phyloP scores from a whole-genome alignment of 2,113 vertebrate genomes.

The Callorhinus ursinus region DNA sequence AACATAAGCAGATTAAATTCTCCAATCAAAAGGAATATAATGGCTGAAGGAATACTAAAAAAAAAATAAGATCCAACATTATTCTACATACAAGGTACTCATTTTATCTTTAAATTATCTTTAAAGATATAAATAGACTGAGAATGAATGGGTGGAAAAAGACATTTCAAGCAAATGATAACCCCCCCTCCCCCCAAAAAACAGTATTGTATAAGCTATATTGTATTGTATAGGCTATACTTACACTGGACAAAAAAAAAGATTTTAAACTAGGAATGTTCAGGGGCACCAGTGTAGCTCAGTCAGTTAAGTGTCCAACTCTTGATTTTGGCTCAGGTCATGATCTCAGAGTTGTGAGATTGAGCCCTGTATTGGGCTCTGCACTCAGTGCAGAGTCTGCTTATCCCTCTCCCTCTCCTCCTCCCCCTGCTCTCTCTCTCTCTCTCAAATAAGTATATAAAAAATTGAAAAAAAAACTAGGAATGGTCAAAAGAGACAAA shows the following conservation, averaged over 20 bases:
- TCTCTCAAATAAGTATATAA: not conserved
- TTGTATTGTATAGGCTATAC: not conserved
- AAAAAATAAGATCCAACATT: not conserved
- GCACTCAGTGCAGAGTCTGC: not conserved
- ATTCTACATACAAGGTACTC: not conserved
- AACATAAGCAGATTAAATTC: not conserved
- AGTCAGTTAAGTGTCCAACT: not conserved
- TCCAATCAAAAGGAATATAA: not conserved
- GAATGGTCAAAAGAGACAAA: not conserved
- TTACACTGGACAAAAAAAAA: not conserved
- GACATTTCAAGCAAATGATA: not conserved
- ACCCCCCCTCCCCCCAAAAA: not conserved
- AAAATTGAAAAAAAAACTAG: not conserved
- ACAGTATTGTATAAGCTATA: not conserved
- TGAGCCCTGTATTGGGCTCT: not conserved
- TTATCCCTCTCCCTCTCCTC: not conserved
- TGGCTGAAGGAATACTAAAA: not conserved
- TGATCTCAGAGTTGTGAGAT: not conserved
- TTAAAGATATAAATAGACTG: not conserved
- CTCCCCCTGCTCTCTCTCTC: not conserved
- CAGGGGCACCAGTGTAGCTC: not conserved
- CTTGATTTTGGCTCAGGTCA: not conserved
- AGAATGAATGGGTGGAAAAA: not conserved
- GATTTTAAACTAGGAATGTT: not conserved
- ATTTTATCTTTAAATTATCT: not conserved